A percentile compares a stretch with the other conserved stretches of the same genome.
phyloP scores from a whole-genome alignment of 2,888 invertebrate genomes.

The Anoncus sp. region DNA sequence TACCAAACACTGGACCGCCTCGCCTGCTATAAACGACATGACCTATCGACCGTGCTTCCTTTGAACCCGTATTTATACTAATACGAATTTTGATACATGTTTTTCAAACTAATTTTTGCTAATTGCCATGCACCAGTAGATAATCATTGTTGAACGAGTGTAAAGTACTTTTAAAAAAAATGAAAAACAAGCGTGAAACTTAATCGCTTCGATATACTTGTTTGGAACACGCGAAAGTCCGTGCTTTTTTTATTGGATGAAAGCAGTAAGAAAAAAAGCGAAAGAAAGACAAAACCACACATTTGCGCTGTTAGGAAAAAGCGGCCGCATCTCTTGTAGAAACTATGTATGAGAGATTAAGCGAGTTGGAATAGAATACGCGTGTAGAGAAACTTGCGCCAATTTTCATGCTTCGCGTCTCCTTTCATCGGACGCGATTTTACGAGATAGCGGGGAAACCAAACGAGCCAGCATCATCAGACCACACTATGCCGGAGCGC shows the following conservation, averaged over 20 bases:
- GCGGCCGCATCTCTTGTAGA: conserved; percentile 5
- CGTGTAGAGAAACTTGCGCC: conserved; percentile 67
- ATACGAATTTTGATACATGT: too few relatives aligned
- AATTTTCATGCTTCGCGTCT: conserved; percentile 69
- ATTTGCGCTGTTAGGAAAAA: conserved; percentile 20
- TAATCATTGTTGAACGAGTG: not conserved
- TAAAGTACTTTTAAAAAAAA: not conserved
- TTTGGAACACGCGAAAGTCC: conserved; percentile 39
- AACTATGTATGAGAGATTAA: conserved; percentile 30
- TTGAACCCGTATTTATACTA: too few relatives aligned
- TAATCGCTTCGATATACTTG: not conserved
- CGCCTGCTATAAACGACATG: too few relatives aligned
- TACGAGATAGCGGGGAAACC: conserved; percentile 50
- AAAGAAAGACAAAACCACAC: conserved; percentile 13
- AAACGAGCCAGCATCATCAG: conserved; percentile 11
- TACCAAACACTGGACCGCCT: too few relatives aligned
- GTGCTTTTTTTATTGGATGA: conserved; percentile 22
- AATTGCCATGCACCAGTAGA: too few relatives aligned
- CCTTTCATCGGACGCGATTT: conserved; percentile 65
- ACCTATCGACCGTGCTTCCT: too few relatives aligned
- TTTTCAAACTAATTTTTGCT: too few relatives aligned
- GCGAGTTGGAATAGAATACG: conserved; percentile 27
- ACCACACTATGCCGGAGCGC: conserved; percentile 6
- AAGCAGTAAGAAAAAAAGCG: conserved; percentile 13
- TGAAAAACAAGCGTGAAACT: conserved; percentile 27